Evolutionary conservation across 53 echinoderm and acorn worm genomes (phyloP).

Genomic region (Astropecten irregularis): DNA sequence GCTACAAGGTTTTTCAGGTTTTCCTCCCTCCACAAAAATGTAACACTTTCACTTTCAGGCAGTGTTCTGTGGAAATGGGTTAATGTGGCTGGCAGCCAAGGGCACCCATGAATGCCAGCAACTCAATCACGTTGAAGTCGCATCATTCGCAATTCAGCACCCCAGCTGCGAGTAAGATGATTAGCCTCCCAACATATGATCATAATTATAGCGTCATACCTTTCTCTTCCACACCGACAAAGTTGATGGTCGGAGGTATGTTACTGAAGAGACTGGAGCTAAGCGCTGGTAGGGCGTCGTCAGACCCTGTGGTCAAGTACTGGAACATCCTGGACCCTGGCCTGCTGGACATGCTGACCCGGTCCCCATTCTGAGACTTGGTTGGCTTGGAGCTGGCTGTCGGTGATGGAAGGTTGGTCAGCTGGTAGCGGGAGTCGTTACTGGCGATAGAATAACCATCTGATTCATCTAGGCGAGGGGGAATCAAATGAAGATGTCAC

Average conservation of each 20-base stretch:
- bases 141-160: no score
- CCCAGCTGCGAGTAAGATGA: no score
- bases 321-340: slow-evolving; percentile 74
- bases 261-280: slow-evolving; percentile 92
- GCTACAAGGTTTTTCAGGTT: no score
- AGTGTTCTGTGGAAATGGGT: no score
- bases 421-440: slow-evolving; percentile 63
- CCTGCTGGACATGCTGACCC: slow-evolving; percentile 31
- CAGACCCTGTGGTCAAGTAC: slow-evolving; percentile 74
- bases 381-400: slow-evolving; percentile 11
- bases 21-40: no score
- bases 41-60: no score
- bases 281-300: slow-evolving; percentile 79
- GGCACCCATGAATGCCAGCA: no score
- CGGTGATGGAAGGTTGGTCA: slow-evolving; percentile 44
- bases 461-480: slow-evolving; percentile 80
- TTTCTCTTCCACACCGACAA: slow-evolving; percentile 86
- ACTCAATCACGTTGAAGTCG: no score
- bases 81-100: no score
- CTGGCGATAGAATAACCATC: slow-evolving; percentile 95
- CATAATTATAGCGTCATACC: slow-evolving; percentile 40
- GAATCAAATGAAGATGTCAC: neutral
- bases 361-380: neutral
- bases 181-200: no score
- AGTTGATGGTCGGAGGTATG: slow-evolving; percentile 93